Conservation (phyloP, 2,113 vertebrate genomes). For the Brachyhypopomus occidentalis region DNA sequence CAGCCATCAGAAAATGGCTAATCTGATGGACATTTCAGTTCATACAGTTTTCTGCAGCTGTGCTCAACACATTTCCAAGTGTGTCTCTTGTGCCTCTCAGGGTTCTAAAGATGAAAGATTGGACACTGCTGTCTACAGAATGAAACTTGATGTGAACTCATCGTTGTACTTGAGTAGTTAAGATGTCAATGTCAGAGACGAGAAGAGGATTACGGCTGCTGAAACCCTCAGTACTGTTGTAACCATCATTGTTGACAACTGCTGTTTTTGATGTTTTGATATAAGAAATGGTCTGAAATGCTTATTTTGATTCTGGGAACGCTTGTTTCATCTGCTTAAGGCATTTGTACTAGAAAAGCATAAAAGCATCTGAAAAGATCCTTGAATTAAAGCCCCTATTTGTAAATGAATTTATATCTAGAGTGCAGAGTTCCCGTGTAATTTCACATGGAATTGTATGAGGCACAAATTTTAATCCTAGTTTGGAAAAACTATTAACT, state of each 20-base stretch:
- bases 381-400: background rate
- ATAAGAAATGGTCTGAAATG: background rate
- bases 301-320: background rate
- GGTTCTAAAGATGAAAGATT: constrained; percentile 33
- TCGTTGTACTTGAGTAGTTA: constrained; percentile 25
- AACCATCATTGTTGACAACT: background rate
- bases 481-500: background rate
- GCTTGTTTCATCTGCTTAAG: background rate
- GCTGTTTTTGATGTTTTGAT: background rate
- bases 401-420: background rate
- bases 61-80: constrained; percentile 25
- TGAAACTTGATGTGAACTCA: constrained; percentile 13
- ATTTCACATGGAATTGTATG: constrained; percentile 1
- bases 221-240: background rate
- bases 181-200: background rate
- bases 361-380: background rate
- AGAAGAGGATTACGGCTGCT: constrained; percentile 15
- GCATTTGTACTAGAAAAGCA: background rate
- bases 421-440: background rate
- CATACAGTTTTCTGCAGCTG: background rate
- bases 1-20: constrained; percentile 9
- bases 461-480: background rate
- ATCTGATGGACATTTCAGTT: background rate
- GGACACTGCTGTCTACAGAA: constrained; percentile 13
- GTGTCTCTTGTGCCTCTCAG: constrained; percentile 41